Conservation (phyloP, 2,797 vertebrate genomes). For the Enteromius unitaeniatus region DNA sequence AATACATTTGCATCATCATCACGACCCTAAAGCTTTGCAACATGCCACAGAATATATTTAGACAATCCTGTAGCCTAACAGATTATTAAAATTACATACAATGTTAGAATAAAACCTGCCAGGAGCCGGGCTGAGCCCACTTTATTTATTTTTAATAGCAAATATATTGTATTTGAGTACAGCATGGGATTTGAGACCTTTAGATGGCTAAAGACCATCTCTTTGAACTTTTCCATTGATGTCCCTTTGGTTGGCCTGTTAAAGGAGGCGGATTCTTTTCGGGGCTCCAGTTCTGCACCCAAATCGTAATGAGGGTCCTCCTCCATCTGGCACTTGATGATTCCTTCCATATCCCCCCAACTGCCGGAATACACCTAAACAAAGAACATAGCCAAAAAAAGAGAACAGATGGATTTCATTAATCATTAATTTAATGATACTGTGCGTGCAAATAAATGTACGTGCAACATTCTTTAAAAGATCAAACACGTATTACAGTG, state of each 20-base stretch:
- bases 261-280: conserved; percentile 86
- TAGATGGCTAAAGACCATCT: conserved; percentile 93
- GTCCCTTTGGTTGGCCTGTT: conserved; percentile 94
- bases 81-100: not conserved
- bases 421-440: not conserved
- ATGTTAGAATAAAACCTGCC: not conserved
- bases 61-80: not conserved
- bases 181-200: conserved; percentile 70
- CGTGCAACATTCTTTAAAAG: not conserved
- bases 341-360: conserved; percentile 93
- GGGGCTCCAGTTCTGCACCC: conserved; percentile 87
- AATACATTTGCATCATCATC: not conserved
- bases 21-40: not conserved
- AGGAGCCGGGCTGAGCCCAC: not conserved
- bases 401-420: not conserved
- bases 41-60: not conserved
- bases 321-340: conserved; percentile 96
- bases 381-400: not conserved
- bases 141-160: not conserved
- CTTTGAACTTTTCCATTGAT: conserved; percentile 96
- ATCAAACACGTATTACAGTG: not conserved
- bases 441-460: not conserved
- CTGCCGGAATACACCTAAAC: conserved; percentile 90
- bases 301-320: conserved; percentile 85
- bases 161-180: not conserved